A percentile compares a stretch with the other conserved stretches of the same genome.
phyloP scores from a whole-genome alignment of 2,113 vertebrate species.

The Vulpes ferrilata region DNA sequence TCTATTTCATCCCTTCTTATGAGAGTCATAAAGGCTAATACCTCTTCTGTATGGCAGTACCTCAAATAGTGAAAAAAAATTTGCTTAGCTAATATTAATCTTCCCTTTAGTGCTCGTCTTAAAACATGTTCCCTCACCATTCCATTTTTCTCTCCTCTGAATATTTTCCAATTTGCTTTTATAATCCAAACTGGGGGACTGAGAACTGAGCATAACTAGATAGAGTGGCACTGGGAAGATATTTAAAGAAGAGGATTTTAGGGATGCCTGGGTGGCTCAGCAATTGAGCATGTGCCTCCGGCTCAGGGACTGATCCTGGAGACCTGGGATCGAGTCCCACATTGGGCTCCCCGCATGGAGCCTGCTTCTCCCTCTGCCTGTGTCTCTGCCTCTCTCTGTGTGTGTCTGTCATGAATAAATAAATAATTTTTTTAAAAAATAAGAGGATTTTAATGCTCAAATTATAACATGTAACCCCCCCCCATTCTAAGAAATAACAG shows the following conservation, averaged over 20 bases:
- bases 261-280: no score
- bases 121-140: background rate
- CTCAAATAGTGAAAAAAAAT: background rate
- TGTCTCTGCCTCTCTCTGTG: no score
- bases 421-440: background rate
- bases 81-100: background rate
- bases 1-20: background rate
- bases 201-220: background rate
- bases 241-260: background rate
- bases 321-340: no score
- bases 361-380: no score
- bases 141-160: background rate
- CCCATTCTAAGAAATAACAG: background rate
- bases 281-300: no score
- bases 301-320: no score
- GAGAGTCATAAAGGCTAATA: background rate
- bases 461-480: background rate
- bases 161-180: background rate
- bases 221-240: background rate
- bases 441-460: background rate
- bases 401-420: no score
- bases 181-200: background rate
- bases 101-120: background rate
- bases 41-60: background rate
- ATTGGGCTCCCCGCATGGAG: no score